Evolutionary conservation across 2,113 vertebrate species (phyloP).

Genomic region (Coturnix japonica): DNA sequence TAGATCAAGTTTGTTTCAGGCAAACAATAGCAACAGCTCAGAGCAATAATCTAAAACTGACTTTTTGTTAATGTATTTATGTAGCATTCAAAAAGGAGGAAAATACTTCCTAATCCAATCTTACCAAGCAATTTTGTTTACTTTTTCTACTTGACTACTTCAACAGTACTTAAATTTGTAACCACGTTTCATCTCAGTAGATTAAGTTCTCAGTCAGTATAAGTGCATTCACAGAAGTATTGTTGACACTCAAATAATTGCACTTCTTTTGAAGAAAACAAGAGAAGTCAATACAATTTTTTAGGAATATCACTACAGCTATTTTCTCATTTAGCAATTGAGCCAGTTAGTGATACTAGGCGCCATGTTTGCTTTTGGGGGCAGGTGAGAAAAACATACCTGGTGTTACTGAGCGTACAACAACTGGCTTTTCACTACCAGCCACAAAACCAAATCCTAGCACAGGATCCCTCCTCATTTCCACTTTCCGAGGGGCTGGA

Average conservation of each 20-base stretch:
- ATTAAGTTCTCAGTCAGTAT: not conserved
- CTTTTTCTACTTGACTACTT: not conserved
- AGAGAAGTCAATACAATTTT: not conserved
- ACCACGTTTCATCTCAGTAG: not conserved
- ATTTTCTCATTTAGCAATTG: not conserved
- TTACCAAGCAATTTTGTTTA: not conserved
- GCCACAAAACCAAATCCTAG: conserved; percentile 98
- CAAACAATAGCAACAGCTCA: not conserved
- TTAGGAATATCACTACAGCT: not conserved
- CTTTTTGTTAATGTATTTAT: not conserved
- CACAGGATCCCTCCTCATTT: conserved; percentile 98
- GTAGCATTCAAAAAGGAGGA: not conserved
- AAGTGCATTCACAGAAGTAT: not conserved
- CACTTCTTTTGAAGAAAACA: not conserved
- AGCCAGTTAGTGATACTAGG: not conserved
- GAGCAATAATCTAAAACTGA: not conserved
- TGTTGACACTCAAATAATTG: not conserved
- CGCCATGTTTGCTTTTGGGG: not conserved
- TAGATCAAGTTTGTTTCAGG: not conserved
- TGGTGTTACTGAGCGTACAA: conserved; percentile 98
- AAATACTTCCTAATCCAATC: not conserved
- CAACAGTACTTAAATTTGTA: not conserved
- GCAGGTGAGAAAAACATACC: conserved; percentile 77
- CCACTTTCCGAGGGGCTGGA: conserved; percentile 92
- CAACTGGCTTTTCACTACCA: conserved; percentile 98